Conservation (phyloP, 1,140 invertebrate genomes). For the Archivesica marissinica region DNA sequence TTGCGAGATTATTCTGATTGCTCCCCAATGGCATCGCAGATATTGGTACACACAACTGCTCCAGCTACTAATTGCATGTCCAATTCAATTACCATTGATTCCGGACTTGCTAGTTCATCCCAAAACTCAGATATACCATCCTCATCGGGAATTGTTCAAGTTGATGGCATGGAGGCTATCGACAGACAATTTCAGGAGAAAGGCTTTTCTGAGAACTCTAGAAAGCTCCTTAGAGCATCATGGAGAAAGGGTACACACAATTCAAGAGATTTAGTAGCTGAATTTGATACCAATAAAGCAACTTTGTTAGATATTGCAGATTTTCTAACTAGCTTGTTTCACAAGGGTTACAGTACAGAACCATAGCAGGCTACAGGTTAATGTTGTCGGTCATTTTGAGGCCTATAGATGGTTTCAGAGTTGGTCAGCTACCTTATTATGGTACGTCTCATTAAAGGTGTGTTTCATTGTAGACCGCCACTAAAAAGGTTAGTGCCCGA, state of each 20-base stretch:
- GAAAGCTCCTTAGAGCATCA: conserved; percentile 44
- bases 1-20: conserved; percentile 64
- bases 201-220: conserved; percentile 31
- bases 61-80: neutral
- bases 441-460: conserved; percentile 4
- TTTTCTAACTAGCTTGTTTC: conserved; percentile 36
- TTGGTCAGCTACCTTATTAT: conserved; percentile 32
- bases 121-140: conserved; percentile 40
- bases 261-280: conserved; percentile 41
- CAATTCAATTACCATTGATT: conserved; percentile 15
- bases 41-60: conserved; percentile 32
- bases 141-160: conserved; percentile 40
- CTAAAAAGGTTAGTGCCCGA: neutral
- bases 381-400: conserved; percentile 45
- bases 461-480: conserved; percentile 15
- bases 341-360: conserved; percentile 50
- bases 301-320: neutral
- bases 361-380: conserved; percentile 45
- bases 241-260: conserved; percentile 52
- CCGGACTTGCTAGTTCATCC: conserved; percentile 25
- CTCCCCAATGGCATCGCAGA: conserved; percentile 41
- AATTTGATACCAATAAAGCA: neutral
- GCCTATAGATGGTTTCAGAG: neutral
- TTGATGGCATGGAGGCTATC: conserved; percentile 31
- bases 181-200: conserved; percentile 15